Percentiles rank a stretch among this genome's conserved stretches.
These are phyloP conservation scores for Maniola hyperantus DNA, from an alignment of 2,888 invertebrate species.

Conservation along the genomic window DNA sequence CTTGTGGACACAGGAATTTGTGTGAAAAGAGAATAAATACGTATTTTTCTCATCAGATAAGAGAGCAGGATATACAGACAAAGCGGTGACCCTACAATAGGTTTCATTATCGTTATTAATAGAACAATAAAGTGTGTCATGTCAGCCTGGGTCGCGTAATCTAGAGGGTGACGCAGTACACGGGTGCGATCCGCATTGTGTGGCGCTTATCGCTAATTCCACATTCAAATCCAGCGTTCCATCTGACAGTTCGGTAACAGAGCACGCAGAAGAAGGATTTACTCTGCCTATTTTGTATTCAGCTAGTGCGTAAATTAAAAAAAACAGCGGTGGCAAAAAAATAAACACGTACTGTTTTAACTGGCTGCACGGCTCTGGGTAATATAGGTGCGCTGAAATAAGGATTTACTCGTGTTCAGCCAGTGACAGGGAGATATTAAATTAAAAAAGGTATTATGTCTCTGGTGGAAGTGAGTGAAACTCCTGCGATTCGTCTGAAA, in stretches of 20 bases:
- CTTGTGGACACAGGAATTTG: not conserved
- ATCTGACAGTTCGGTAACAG: slow-evolving; percentile 11
- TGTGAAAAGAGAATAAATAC: not conserved
- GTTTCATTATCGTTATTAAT: slow-evolving; percentile 67
- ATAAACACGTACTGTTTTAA: not conserved
- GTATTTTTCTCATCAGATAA: slow-evolving; percentile 33
- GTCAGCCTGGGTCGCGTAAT: slow-evolving; percentile 66
- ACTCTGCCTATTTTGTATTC: not conserved
- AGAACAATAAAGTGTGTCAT: slow-evolving; percentile 73
- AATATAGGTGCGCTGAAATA: not conserved
- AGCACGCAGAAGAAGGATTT: not conserved
- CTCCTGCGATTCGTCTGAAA: not conserved
- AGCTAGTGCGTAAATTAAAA: not conserved
- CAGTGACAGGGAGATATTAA: not conserved
- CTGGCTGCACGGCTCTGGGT: too few relatives aligned
- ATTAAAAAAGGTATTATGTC: slow-evolving; percentile 3
- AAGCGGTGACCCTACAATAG: slow-evolving; percentile 62
- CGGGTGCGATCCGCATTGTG: slow-evolving; percentile 44
- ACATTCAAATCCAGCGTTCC: slow-evolving; percentile 15
- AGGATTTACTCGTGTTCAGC: not conserved
- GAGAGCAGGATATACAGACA: slow-evolving; percentile 44
- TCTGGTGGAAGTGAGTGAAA: not conserved
- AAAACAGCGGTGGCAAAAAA: not conserved
- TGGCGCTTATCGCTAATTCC: slow-evolving; percentile 7
- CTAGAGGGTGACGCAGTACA: slow-evolving; percentile 55